Conservation (phyloP, 53 echinoderm and acorn worm genomes). For the Hippasteria phrygiana region DNA sequence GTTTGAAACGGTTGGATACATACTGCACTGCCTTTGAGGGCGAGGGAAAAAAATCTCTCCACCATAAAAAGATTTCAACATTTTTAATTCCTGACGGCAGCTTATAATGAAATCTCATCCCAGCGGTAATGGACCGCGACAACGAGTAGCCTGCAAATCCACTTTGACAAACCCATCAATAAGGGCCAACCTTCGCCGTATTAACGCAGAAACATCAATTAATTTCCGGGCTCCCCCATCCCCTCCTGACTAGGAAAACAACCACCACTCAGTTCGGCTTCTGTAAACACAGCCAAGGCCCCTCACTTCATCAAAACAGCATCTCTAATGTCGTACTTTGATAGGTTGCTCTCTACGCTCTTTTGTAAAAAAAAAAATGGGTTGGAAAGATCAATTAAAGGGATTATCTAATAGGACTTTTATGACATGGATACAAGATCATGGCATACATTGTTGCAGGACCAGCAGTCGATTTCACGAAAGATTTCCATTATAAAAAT, state of each 20-base stretch:
- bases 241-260: neutral
- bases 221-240: neutral
- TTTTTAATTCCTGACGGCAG: neutral
- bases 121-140: neutral
- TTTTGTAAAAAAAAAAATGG: no score
- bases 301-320: neutral
- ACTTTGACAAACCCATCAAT: neutral
- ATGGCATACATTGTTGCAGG: no score
- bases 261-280: neutral
- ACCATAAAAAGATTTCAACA: neutral
- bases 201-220: conserved; percentile 10
- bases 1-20: no score
- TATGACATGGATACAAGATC: no score
- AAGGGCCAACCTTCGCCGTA: neutral
- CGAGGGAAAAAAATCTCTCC: neutral
- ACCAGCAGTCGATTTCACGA: no score
- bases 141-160: neutral
- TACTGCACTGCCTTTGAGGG: no score
- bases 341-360: no score
- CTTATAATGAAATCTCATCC: neutral
- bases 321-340: neutral
- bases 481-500: no score
- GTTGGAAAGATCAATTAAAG: no score
- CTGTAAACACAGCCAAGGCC: neutral
- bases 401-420: no score